Percentiles rank a stretch among this genome's conserved stretches.
These are phyloP conservation scores for Pachycephala philippinensis DNA, from an alignment of 2,113 vertebrate genomes.

Conservation along the genomic window DNA sequence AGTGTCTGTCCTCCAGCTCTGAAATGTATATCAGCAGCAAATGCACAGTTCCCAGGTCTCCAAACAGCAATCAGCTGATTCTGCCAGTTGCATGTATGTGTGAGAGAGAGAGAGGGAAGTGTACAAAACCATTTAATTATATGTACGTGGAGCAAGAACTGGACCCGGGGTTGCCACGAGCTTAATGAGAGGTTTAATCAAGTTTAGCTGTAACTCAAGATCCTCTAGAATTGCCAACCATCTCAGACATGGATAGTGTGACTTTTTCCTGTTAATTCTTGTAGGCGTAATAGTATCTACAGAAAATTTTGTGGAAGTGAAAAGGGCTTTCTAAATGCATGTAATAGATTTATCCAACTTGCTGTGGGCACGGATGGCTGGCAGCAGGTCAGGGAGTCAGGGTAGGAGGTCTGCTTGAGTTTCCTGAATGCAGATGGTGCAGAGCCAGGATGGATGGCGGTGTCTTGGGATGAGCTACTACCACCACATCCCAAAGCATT, in stretches of 20 bases:
- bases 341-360: not conserved
- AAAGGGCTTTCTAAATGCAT: not conserved
- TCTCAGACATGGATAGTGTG: not conserved
- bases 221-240: not conserved
- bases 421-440: slow-evolving; percentile 36
- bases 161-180: not conserved
- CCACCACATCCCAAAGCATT: not conserved
- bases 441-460: slow-evolving; percentile 15
- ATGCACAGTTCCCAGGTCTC: not conserved
- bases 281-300: not conserved
- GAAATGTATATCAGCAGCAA: not conserved
- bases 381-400: slow-evolving; percentile 22
- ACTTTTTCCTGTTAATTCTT: not conserved
- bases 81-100: not conserved
- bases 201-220: not conserved
- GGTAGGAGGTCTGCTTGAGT: not conserved
- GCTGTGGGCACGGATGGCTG: not conserved
- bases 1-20: not conserved
- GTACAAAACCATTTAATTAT: not conserved
- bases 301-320: not conserved
- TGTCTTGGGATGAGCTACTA: not conserved
- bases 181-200: not conserved
- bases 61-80: not conserved
- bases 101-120: not conserved
- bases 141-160: not conserved